Base-by-base conservation (phyloP, 23 tunicate genomes). In the Oikopleura vanhoeffeni region DNA sequence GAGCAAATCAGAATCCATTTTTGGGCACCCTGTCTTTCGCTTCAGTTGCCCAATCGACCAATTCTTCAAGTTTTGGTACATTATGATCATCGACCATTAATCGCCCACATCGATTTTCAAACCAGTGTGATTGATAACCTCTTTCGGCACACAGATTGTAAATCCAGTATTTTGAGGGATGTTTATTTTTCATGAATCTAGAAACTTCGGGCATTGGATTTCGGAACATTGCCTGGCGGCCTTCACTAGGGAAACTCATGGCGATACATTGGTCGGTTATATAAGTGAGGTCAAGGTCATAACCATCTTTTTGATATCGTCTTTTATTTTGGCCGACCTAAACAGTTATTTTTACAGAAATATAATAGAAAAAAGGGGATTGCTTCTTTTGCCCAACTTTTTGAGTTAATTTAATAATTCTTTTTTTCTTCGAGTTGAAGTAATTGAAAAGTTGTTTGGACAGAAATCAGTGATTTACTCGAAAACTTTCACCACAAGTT, bases 61-160 rank as follows among this genome's bases (percentile, higher is more conserved):
- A 87, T 41, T 57, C 91, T 95, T 42, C 83, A 67, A 94, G 77
- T 1, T 85, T 85, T 24, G 98, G 98, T 1, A 94, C 98, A 76
- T 94, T 94, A 87, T 94, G 98, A 87, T 94, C 98, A 77, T 94
- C 98, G 41, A 94, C 91, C 76, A 87, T 33, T 33, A 94, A 88
- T 41, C 98, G 86, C 40, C 75, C 41, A 18, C 88, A 90, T 64
- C 88, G 76, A 79, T 92, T 84, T 0, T 90, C 96, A 84, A 94
- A 94, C 84, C 85, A 83, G 0, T 49, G 76, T 39, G 86, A 76
- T 30, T 94, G 91, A 71, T 94, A 94, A 57, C 90, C 75, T 0
- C 98, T 85, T 83, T 94, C 98, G 67, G 96, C 98, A 85, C 99
- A 95, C 57, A 95, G 87, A 75, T 95, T 95, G 88, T 90, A 90